phyloP scores from a whole-genome alignment of 2,113 vertebrate species.

The Takifugu flavidus region DNA sequence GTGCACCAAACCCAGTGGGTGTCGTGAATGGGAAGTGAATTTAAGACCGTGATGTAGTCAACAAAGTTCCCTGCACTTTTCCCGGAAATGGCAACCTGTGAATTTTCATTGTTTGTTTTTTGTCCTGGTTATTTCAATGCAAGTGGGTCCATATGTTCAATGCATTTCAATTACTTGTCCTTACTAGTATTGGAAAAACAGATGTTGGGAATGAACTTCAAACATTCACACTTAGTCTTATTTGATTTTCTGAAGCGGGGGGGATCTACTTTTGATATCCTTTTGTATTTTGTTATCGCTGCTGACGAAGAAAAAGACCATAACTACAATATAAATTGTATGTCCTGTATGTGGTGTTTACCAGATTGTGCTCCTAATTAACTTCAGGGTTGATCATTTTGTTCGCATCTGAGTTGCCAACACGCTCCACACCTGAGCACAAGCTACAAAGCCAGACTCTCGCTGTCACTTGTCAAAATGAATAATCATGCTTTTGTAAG shows the following conservation, averaged over 20 bases:
- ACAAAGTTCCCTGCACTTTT: conserved; percentile 56
- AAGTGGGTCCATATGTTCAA: conserved; percentile 41
- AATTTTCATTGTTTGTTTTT: conserved; percentile 21
- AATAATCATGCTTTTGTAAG: conserved; percentile 21
- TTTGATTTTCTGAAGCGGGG: conserved; percentile 27
- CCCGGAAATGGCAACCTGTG: conserved; percentile 53
- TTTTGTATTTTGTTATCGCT: conserved; percentile 64
- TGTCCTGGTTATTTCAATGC: conserved; percentile 41
- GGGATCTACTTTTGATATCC: conserved; percentile 57
- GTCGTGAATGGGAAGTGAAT: conserved; percentile 27
- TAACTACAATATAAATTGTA: conserved; percentile 43
- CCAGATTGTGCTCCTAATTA: conserved; percentile 28
- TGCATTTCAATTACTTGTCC: conserved; percentile 58
- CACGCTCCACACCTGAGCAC: conserved; percentile 24
- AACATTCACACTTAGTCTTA: conserved; percentile 34
- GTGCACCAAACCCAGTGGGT: conserved; percentile 14
- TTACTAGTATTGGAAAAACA: conserved; percentile 22
- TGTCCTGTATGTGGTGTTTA: conserved; percentile 28
- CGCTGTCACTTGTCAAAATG: conserved; percentile 46
- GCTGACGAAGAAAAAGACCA: conserved; percentile 54
- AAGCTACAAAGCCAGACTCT: conserved; percentile 53
- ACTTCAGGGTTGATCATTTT: conserved; percentile 21
- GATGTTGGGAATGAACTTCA: conserved; percentile 4
- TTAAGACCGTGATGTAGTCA: conserved; percentile 56
- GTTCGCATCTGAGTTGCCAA: neutral